Evolutionary conservation across 2,888 invertebrate genomes (phyloP).

Genomic region (Drosophila rellima): DNA sequence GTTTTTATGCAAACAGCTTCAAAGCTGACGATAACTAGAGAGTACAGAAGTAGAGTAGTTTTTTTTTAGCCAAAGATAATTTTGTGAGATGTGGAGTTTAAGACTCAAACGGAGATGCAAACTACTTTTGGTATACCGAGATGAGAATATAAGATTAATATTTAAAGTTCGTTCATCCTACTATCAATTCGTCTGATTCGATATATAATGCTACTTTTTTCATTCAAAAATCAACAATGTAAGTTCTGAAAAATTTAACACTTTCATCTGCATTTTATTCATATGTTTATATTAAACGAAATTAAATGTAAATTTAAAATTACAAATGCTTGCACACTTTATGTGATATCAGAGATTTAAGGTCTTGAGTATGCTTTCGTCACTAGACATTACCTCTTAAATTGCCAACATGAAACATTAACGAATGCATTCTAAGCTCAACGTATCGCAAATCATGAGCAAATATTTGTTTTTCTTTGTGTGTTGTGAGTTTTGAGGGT

Average conservation of each 20-base stretch:
- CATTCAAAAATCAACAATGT: background rate
- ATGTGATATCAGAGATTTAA: too few relatives aligned
- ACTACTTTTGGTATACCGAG: too few relatives aligned
- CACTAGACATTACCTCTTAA: conserved; percentile 1
- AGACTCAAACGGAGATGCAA: background rate
- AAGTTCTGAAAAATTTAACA: background rate
- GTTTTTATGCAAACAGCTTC: background rate
- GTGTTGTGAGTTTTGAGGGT: background rate
- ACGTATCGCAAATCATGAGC: conserved; percentile 14
- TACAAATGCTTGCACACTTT: too few relatives aligned
- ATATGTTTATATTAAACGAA: too few relatives aligned
- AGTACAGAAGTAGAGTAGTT: background rate
- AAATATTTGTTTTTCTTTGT: background rate
- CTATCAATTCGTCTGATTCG: too few relatives aligned
- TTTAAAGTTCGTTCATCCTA: too few relatives aligned
- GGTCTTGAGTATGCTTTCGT: too few relatives aligned
- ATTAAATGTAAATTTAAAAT: too few relatives aligned
- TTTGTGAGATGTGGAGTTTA: background rate
- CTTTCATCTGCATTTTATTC: background rate
- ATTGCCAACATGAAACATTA: conserved; percentile 15
- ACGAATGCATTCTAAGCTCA: conserved; percentile 22
- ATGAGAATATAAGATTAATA: too few relatives aligned
- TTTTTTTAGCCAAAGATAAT: background rate
- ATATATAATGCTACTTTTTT: too few relatives aligned
- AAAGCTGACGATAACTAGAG: background rate